These are phyloP conservation scores for Drosophila kanapiae DNA, from an alignment of 1,140 invertebrate genomes.

Conservation along the genomic window DNA sequence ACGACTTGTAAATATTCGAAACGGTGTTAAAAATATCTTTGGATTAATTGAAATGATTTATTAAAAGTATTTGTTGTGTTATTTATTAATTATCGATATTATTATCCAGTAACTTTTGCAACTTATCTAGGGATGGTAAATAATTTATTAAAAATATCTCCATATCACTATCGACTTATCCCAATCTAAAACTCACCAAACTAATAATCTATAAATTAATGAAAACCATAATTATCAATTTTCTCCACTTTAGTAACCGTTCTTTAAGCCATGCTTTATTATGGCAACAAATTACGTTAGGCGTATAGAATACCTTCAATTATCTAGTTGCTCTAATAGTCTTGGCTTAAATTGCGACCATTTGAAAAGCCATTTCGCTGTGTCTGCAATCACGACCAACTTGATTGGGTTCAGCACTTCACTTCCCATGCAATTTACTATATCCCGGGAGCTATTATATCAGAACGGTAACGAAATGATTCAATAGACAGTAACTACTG, in stretches of 20 bases:
- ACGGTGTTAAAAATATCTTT: not conserved
- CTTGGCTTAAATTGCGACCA: conserved; percentile 5
- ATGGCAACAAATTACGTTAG: not conserved
- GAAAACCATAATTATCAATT: not conserved
- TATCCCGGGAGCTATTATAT: conserved; percentile 33
- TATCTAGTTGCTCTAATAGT: conserved; percentile 21
- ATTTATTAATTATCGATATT: not conserved
- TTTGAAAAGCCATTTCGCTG: conserved; percentile 25
- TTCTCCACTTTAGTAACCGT: not conserved
- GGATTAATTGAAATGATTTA: not conserved
- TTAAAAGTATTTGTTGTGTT: too few relatives aligned
- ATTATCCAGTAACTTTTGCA: too few relatives aligned
- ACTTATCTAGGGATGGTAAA: too few relatives aligned
- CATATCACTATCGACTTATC: not conserved
- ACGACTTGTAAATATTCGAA: conserved; percentile 12
- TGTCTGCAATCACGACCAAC: conserved; percentile 20
- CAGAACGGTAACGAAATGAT: conserved; percentile 55
- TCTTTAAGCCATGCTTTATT: not conserved
- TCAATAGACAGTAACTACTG: conserved; percentile 57
- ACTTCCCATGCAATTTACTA: conserved; percentile 35
- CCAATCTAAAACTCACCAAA: not conserved
- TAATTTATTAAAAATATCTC: too few relatives aligned
- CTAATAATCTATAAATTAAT: not conserved
- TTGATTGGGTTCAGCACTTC: conserved; percentile 30
- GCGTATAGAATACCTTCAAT: conserved; percentile 6